Base-by-base conservation (phyloP, 2,888 invertebrate species). In the Tubulanus polymorphus region DNA sequence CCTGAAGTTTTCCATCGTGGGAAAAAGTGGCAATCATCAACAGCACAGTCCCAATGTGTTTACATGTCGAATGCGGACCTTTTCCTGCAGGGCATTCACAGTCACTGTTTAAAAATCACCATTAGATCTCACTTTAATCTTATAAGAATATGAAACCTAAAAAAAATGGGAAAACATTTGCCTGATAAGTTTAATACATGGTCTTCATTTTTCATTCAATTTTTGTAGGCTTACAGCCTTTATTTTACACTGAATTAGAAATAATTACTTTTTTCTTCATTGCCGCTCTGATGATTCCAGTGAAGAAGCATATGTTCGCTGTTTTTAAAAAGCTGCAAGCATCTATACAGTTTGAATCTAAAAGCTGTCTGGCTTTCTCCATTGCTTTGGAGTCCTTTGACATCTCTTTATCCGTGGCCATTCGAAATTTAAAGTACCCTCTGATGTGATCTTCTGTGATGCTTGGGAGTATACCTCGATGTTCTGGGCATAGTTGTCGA, bases 1-100 rank as follows among this genome's bases (percentile, higher is more conserved):
- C 1, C 27, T 10, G 26, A 15, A 50, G 32, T n/a, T n/a, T n/a
- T n/a, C n/a, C n/a, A n/a, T n/a, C n/a, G n/a, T n/a, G n/a, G n/a
- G n/a, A n/a, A n/a, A 54, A 59, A 3, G 35, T 2, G 12, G 25
- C 28, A 5, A 57, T 10, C 50, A 54, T 52, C 27, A 57, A 18
- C 28, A 57, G 23, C 3, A 57, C 54, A 15, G 57, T 49, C 18
- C 57, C 60, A 20, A 60, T 3, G 37, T 59, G 59, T 37, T 56
- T 59, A 41, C 59, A 59, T 12, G 59, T 56, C n/a, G 49, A 47
- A 45, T 54, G 28, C 57, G 57, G 27, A 56, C 57, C 32, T n/a
- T n/a, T n/a, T n/a, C n/a, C n/a, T n/a, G n/a, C n/a, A n/a, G n/a
- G n/a, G n/a, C n/a, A n/a, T n/a, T n/a, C n/a, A n/a, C n/a, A n/a